A percentile compares a stretch with the other conserved stretches of the same genome.
These are phyloP conservation scores for Mastacembelus armatus DNA, from an alignment of 2,797 vertebrate genomes.

Conservation along the genomic window DNA sequence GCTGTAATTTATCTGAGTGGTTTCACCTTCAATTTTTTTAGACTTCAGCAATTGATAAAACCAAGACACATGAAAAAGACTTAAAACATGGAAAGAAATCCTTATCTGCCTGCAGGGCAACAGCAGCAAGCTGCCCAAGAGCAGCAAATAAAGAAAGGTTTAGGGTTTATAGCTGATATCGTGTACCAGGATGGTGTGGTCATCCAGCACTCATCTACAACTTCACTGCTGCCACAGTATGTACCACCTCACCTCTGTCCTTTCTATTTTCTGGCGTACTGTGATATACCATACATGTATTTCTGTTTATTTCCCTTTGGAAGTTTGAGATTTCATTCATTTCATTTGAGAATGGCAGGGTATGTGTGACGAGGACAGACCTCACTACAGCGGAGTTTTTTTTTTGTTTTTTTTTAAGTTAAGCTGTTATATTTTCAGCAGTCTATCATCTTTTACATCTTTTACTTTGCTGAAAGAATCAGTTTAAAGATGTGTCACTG, in stretches of 20 bases:
- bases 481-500: neutral
- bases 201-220: too few species aligned
- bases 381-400: too few species aligned
- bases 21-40: slow-evolving; percentile 37
- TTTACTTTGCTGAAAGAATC: neutral
- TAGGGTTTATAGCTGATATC: neutral
- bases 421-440: neutral
- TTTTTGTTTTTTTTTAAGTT: too few species aligned
- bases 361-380: neutral
- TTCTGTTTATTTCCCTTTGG: too few species aligned
- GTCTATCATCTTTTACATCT: neutral
- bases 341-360: too few species aligned
- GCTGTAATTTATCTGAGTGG: slow-evolving; percentile 33
- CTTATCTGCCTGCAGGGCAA: slow-evolving; percentile 26
- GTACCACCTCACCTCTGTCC: neutral
- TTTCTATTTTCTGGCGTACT: too few species aligned
- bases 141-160: slow-evolving; percentile 11
- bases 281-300: too few species aligned
- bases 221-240: neutral
- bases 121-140: neutral
- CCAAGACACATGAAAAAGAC: neutral
- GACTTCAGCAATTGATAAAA: slow-evolving; percentile 28
- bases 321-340: too few species aligned
- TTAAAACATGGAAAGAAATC: slow-evolving; percentile 1
- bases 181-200: neutral